These are phyloP conservation scores for Furcula furcula DNA, from an alignment of 2,888 invertebrate species.

Conservation along the genomic window DNA sequence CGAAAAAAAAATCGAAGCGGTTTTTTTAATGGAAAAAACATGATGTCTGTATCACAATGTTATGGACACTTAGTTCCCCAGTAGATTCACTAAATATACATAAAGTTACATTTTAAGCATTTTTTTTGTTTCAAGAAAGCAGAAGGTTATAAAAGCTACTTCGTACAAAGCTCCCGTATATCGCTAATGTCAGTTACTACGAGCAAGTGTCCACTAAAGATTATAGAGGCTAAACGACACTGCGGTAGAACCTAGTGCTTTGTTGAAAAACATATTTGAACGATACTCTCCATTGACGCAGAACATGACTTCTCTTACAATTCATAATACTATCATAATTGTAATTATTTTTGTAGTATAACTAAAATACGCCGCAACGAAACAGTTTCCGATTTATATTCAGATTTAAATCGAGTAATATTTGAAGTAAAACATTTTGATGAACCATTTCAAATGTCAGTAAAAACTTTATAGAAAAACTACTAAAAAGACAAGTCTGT, in stretches of 20 bases:
- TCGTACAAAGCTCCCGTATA: constrained; percentile 28
- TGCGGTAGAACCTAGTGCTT: constrained; percentile 68
- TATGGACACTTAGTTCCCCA: constrained; percentile 73
- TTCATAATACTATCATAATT: too few species aligned
- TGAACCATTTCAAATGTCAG: too few species aligned
- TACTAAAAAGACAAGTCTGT: too few species aligned
- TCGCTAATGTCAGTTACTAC: constrained; percentile 18
- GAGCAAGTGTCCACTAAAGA: constrained; percentile 19
- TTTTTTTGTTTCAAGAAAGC: constrained; percentile 72
- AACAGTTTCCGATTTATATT: too few species aligned
- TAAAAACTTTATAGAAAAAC: too few species aligned
- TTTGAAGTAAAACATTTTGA: too few species aligned
- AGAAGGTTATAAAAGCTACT: constrained; percentile 55
- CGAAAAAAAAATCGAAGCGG: constrained; percentile 67
- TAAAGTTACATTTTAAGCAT: constrained; percentile 72
- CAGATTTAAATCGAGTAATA: too few species aligned
- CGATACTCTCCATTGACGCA: constrained; percentile 69
- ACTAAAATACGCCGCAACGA: too few species aligned
- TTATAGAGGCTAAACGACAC: constrained; percentile 22
- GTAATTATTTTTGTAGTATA: too few species aligned
- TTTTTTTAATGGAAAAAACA: constrained; percentile 75
- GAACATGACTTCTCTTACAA: constrained; percentile 65
- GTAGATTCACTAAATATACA: constrained; percentile 78
- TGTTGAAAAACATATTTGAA: constrained; percentile 64
- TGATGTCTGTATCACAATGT: constrained; percentile 79